Evolutionary conservation across 2,888 invertebrate species (phyloP).

Genomic region (Orgyia antiqua): DNA sequence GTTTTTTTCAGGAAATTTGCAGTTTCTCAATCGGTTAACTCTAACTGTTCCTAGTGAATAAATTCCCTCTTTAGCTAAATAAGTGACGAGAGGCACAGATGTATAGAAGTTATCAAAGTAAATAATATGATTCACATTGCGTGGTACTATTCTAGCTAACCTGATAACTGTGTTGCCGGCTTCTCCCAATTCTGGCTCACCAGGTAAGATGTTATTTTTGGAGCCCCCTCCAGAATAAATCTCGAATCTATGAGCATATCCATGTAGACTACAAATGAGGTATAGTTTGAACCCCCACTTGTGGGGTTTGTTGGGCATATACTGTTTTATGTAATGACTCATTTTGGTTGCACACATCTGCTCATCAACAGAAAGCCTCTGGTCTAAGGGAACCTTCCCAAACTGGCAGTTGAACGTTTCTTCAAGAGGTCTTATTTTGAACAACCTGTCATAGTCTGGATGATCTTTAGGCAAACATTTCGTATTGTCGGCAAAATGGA

Average conservation of each 20-base stretch:
- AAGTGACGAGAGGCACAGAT: slow-evolving; percentile 24
- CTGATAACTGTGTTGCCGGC: slow-evolving; percentile 28
- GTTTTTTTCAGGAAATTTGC: slow-evolving; percentile 31
- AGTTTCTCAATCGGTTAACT: slow-evolving; percentile 27
- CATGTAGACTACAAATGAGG: slow-evolving; percentile 24
- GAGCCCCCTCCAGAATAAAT: slow-evolving; percentile 27
- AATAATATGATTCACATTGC: slow-evolving; percentile 28
- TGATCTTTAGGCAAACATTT: slow-evolving; percentile 24
- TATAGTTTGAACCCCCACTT: slow-evolving; percentile 35
- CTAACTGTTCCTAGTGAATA: slow-evolving; percentile 26
- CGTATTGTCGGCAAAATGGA: slow-evolving; percentile 27
- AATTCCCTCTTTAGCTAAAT: slow-evolving; percentile 29
- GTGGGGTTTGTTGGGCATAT: slow-evolving; percentile 32
- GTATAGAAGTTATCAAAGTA: slow-evolving; percentile 31
- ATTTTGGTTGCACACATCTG: slow-evolving; percentile 36
- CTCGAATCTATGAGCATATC: slow-evolving; percentile 27
- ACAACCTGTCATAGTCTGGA: slow-evolving; percentile 26
- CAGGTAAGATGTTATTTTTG: slow-evolving; percentile 23
- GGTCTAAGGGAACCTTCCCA: slow-evolving; percentile 28
- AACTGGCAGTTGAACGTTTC: slow-evolving; percentile 13
- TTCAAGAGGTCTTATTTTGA: slow-evolving; percentile 25
- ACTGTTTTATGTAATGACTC: slow-evolving; percentile 31
- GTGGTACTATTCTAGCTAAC: slow-evolving; percentile 28
- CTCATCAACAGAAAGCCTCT: slow-evolving; percentile 31
- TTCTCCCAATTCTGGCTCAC: slow-evolving; percentile 33